Percentiles rank a stretch among this genome's conserved stretches.
Conservation (phyloP, 2,888 invertebrate species). For the Xanthia icteritia region DNA sequence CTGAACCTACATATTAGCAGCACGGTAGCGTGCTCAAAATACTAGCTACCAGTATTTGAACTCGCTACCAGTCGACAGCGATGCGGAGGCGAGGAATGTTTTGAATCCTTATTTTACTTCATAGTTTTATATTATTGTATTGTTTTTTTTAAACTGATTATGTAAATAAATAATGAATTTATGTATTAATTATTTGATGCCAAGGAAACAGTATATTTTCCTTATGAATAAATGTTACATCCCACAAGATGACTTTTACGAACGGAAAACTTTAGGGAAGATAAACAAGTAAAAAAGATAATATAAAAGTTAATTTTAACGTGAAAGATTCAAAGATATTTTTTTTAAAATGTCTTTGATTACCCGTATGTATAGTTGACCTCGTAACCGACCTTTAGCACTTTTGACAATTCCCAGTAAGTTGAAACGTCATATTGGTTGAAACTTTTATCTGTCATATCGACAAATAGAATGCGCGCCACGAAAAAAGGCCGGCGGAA, state of each 20-base stretch:
- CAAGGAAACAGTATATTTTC: neutral
- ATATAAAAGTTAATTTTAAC: neutral
- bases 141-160: neutral
- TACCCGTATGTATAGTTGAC: no score
- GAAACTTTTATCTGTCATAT: neutral
- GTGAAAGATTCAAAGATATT: no score
- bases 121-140: neutral
- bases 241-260: conserved; percentile 5
- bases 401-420: neutral
- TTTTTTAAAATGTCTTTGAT: no score
- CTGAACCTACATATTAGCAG: neutral
- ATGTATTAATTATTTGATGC: neutral
- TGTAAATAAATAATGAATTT: neutral
- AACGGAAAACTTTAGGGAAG: neutral
- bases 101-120: neutral
- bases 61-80: neutral
- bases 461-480: neutral
- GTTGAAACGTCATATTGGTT: neutral
- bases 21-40: neutral
- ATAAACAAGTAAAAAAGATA: no score
- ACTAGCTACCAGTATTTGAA: neutral
- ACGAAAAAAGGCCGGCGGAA: no score
- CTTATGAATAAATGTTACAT: neutral
- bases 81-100: neutral
- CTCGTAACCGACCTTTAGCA: neutral